Evolutionary conservation across 2,888 invertebrate species (phyloP), one percentile per base, ranked within the genome.

Genomic region (Erpobdella octoculata): DNA sequence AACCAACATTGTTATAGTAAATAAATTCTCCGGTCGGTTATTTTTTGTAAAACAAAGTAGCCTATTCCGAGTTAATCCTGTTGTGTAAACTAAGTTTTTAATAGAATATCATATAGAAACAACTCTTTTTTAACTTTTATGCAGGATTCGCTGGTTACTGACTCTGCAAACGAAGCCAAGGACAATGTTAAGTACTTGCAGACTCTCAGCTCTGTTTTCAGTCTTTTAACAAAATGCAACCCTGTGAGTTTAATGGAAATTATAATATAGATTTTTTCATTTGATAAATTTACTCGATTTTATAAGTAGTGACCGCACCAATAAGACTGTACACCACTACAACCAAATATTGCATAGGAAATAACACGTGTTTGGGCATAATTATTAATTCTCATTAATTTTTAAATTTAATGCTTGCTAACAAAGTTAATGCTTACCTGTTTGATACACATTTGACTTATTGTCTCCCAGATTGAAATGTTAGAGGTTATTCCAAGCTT

Each of bases 141-240:
- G 53, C 53, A 53, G 81, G 94, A 94, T 80, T 89, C 90, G 73
- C 91, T 92, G 81, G 92, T 95, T 36, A 93, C 91, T 0, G 92
- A 92, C 81, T 93, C 93, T 79, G 93, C 92, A 81, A 94, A 93
- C 80, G 95, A 96, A 82, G 93, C 95, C 0, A 90, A 91, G 77
- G 95, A 95, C 82, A 96, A 94, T 80, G 93, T 94, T 0, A 94
- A 93, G 81, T 95, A 92, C 78, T 91, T 95, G 72, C 91, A 91
- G 81, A 91, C 93, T 0, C 88, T 95, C 86, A 95, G 95, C 82
- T 91, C 92, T 78, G 93, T 93, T 80, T 94, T 94, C 78, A 94
- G 94, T 80, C 91, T 93, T 0, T 85, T 96, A 28, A 93, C 93
- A 81, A 86, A 94, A 73, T 92, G 93, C 80, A 92, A 92, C 84